Evolutionary conservation across 2,113 vertebrate genomes (phyloP), one percentile per base, ranked within the genome.

Genomic region (Athene cunicularia): DNA sequence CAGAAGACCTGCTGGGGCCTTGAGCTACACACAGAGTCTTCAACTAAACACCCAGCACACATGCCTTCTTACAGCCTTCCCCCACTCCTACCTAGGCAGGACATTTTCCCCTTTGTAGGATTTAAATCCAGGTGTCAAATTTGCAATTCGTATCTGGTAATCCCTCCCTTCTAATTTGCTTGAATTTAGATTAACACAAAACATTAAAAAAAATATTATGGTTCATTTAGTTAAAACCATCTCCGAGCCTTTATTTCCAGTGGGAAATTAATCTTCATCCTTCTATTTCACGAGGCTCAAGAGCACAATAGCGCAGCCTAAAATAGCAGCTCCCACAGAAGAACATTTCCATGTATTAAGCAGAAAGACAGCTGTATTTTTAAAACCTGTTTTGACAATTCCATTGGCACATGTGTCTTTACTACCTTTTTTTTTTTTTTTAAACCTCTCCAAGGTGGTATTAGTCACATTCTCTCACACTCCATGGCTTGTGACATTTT

Each of bases 221-320:
- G 39, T 18, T 86, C 72, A 39, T 43, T 91, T 35, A 45, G 35
- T 53, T 35, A 77, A 91, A 89, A 60, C 59, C 53, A 60, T 41
- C 55, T 53, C 80, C 0, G 3, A 43, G 58, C 53, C n/a, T 84
- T 88, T 56, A 90, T 70, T 92, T 95, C 90, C 83, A 88, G 55
- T 6, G 88, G 94, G 90, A 95, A 94, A 92, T 92, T 41, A 92
- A 82, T 67, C 70, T 72, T 79, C 85, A 87, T 53, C 70, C 60
- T 82, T 73, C 70, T 64, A 12, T 45, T 77, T 45, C 77, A 63
- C 0, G 0, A 82, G 59, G 66, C 85, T 80, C 71, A 23, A 30
- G 80, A 81, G 88, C 60, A 84, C 80, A 84, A 74, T 6, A 73
- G 80, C 3, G 0, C 23, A 53, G 81, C 68, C 5, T 19, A 74